Base-by-base conservation (phyloP, 1,140 invertebrate species). In the Trichonephila clavata region DNA sequence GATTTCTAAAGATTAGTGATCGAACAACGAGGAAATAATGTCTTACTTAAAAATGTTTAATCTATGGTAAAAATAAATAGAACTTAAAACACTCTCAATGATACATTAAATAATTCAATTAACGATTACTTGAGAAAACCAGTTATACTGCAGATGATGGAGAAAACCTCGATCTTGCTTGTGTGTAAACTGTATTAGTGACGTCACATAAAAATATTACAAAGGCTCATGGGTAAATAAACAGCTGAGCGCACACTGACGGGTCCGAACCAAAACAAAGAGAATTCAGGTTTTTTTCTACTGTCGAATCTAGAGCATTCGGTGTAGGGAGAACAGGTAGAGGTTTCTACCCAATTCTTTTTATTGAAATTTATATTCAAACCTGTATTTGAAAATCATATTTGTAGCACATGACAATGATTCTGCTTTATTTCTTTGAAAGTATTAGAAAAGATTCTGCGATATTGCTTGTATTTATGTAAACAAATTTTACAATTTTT, bases 141-240 rank as follows among this genome's bases (percentile, higher is more conserved):
- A 32, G 71, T 32, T 77, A 18, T 50, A 16, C 71, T 32, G 71
- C 71, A 77, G 71, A 77, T 77, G 71, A 77, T 77, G 32, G 27
- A 77, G 32, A 27, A 14, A 32, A 20, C 71, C 71, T 39, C 27
- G 71, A 77, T 77, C 27, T 39, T 18, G 71, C 71, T 84, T 84
- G 81, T 84, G 57, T 84, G 81, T 84, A 84, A 84, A 84, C 81
- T 84, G 81, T 84, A 50, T 50, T n/a, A 18, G 16, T 89, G 68
- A 90, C 87, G 86, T 89, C 93, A 90, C 71, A 89, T 24, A 77
- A 93, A 93, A 93, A 93, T 93, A 93, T 68, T 93, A 63, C 93
- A 93, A 90, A 32, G 93, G 61, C 27, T 93, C 43, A 63, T 93
- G 93, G 93, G 93, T 93, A 93, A 71, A 84, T 93, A 61, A 93